These are phyloP conservation scores for Anabacerthia variegaticeps DNA, from an alignment of 2,797 vertebrate genomes.

Conservation along the genomic window DNA sequence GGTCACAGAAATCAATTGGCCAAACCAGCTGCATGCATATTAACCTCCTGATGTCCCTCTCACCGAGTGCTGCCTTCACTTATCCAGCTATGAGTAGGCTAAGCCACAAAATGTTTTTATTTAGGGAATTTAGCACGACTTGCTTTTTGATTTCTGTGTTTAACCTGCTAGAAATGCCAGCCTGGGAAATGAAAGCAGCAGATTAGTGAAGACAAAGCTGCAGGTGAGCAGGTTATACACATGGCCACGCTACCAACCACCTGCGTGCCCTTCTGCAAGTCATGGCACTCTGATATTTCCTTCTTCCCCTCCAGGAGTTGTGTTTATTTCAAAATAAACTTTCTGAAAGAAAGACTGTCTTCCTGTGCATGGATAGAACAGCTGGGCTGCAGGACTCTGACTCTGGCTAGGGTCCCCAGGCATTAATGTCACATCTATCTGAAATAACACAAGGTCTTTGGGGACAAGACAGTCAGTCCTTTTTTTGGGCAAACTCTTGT, in stretches of 20 bases:
- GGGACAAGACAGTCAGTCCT: background rate
- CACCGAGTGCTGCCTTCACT: background rate
- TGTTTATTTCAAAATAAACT: background rate
- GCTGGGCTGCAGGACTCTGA: background rate
- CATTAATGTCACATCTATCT: background rate
- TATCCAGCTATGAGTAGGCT: slow-evolving; percentile 35
- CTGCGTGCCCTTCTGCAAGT: background rate
- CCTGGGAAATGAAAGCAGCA: background rate
- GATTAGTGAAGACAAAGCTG: background rate
- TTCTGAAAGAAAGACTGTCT: background rate
- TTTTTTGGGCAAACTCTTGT: background rate
- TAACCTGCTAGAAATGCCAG: background rate
- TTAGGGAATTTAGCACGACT: background rate
- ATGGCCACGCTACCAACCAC: background rate
- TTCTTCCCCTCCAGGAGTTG: background rate
- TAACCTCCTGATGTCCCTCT: slow-evolving; percentile 39
- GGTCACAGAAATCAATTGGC: slow-evolving; percentile 64
- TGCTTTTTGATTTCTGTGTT: background rate
- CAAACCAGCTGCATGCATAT: slow-evolving; percentile 47
- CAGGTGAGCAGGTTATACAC: background rate
- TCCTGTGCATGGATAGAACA: background rate
- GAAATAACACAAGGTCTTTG: background rate
- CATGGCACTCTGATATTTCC: background rate
- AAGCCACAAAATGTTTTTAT: background rate
- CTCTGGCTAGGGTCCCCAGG: background rate